Evolutionary conservation across 2,888 invertebrate genomes (phyloP).

Genomic region (Osmoderma eremita): DNA sequence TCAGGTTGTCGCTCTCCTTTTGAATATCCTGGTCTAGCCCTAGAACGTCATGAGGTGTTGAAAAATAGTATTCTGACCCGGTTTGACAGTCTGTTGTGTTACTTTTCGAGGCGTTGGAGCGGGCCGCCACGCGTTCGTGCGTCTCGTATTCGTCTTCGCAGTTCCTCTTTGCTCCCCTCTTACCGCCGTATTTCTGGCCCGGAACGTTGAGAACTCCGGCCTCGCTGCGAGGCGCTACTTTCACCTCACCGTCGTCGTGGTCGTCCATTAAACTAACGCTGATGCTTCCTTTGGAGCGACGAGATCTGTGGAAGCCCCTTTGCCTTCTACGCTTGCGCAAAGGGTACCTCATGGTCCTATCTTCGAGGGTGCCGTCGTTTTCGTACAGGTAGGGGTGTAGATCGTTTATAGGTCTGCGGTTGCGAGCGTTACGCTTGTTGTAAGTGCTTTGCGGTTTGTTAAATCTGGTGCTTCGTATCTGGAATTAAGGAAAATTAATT

Average conservation of each 20-base stretch:
- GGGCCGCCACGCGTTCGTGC: background rate
- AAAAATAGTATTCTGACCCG: constrained; percentile 47
- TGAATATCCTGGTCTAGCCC: constrained; percentile 45
- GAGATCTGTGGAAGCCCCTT: constrained; percentile 10
- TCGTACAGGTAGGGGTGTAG: constrained; percentile 49
- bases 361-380: constrained; percentile 8
- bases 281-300: constrained; percentile 38
- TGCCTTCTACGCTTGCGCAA: constrained; percentile 25
- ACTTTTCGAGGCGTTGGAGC: constrained; percentile 9
- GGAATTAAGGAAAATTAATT: background rate
- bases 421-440: constrained; percentile 18
- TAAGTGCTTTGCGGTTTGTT: constrained; percentile 7
- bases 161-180: constrained; percentile 31
- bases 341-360: background rate
- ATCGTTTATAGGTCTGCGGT: constrained; percentile 47
- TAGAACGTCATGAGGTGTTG: constrained; percentile 47
- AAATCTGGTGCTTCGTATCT: constrained; percentile 3
- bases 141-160: constrained; percentile 29
- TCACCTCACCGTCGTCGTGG: constrained; percentile 41
- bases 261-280: constrained; percentile 40
- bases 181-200: constrained; percentile 44
- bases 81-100: background rate
- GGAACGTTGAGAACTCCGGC: constrained; percentile 45
- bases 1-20: constrained; percentile 35
- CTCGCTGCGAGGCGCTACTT: constrained; percentile 44